phyloP scores from a whole-genome alignment of 2,888 invertebrate species.

The Antheraea yamamai region DNA sequence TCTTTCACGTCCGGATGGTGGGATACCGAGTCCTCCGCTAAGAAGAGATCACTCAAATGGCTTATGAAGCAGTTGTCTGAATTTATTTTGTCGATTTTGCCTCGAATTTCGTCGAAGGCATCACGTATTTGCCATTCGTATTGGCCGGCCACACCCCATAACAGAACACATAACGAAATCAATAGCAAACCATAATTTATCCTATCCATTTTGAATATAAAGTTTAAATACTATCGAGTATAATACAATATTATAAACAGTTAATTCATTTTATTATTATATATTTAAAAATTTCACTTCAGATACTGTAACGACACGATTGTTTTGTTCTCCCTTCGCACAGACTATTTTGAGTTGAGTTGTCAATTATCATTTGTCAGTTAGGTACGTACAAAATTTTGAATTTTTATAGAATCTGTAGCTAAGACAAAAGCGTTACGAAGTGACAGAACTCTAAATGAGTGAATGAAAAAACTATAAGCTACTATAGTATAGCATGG shows the following conservation, averaged over 20 bases:
- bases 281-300: slow-evolving; percentile 1
- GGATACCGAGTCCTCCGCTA: slow-evolving; percentile 92
- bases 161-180: slow-evolving; percentile 66
- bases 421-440: too few relatives aligned
- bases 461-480: too few relatives aligned
- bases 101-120: slow-evolving; percentile 93
- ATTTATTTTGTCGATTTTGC: slow-evolving; percentile 91
- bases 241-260: neutral
- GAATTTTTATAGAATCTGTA: too few relatives aligned
- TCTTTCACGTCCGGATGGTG: slow-evolving; percentile 97
- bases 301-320: neutral
- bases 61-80: slow-evolving; percentile 95
- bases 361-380: neutral
- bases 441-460: too few relatives aligned
- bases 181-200: slow-evolving; percentile 56
- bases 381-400: neutral
- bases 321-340: slow-evolving; percentile 23
- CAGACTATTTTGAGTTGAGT: slow-evolving; percentile 15
- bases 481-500: too few relatives aligned
- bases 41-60: slow-evolving; percentile 90
- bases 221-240: neutral
- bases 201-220: slow-evolving; percentile 59
- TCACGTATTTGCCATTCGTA: slow-evolving; percentile 96
- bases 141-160: slow-evolving; percentile 89
- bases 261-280: slow-evolving; percentile 17